A percentile compares a stretch with the other conserved stretches of the same genome.
Conservation (phyloP, 1,140 invertebrate genomes). For the Andricus grossulariae region DNA sequence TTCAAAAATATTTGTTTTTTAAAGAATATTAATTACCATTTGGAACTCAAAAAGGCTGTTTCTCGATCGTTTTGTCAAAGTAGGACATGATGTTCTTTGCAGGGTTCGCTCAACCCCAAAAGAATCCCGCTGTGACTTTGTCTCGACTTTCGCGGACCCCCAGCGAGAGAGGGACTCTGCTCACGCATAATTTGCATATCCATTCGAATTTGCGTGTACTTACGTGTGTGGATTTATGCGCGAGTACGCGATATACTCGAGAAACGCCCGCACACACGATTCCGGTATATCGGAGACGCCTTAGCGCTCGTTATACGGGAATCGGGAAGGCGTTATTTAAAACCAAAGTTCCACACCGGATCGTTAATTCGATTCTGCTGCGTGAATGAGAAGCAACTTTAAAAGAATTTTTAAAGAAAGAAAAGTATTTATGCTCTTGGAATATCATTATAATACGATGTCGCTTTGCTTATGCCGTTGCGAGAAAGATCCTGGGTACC, state of each 20-base stretch:
- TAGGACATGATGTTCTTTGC: slow-evolving; percentile 18
- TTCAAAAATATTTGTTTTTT: too few relatives aligned
- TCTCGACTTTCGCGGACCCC: slow-evolving; percentile 68
- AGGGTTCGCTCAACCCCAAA: slow-evolving; percentile 14
- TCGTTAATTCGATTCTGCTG: slow-evolving; percentile 7
- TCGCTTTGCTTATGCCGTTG: slow-evolving; percentile 6
- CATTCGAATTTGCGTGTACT: slow-evolving; percentile 58
- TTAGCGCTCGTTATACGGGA: slow-evolving; percentile 16
- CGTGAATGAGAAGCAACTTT: slow-evolving; percentile 13
- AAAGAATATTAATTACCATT: too few relatives aligned
- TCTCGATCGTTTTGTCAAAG: slow-evolving; percentile 26
- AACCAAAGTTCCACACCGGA: slow-evolving; percentile 11
- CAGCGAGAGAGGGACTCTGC: slow-evolving; percentile 54
- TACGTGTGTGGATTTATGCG: slow-evolving; percentile 44
- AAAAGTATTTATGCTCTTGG: slow-evolving; percentile 9
- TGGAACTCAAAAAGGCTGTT: background rate
- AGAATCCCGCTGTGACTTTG: slow-evolving; percentile 73
- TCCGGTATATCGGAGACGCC: background rate
- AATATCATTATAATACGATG: slow-evolving; percentile 11
- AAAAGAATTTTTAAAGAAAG: slow-evolving; percentile 1
- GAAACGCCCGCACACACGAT: slow-evolving; percentile 13
- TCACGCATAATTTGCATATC: slow-evolving; percentile 69
- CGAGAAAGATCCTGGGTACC: background rate
- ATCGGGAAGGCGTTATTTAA: slow-evolving; percentile 4
- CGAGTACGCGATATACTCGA: slow-evolving; percentile 19